Conservation (phyloP, 2,113 vertebrate genomes). For the Cyprinus carpio region DNA sequence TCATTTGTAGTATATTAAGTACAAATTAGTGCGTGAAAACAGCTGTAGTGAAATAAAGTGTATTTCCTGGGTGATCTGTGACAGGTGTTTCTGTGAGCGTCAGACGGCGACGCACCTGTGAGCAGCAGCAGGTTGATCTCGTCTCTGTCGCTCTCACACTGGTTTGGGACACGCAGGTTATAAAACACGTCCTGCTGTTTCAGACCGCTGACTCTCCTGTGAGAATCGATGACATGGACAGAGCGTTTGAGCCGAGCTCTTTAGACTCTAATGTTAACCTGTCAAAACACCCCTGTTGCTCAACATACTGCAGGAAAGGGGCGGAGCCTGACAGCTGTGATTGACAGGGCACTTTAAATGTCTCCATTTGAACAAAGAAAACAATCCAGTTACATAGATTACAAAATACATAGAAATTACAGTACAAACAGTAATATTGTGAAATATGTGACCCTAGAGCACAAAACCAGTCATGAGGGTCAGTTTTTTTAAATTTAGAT, state of each 20-base stretch:
- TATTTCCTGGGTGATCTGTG: background rate
- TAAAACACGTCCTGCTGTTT: slow-evolving; percentile 72
- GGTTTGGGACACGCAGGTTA: slow-evolving; percentile 71
- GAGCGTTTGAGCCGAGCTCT: no score
- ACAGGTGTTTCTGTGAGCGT: no score
- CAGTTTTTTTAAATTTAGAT: no score
- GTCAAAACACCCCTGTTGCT: background rate
- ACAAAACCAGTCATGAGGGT: no score
- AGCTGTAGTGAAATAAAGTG: no score
- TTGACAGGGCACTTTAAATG: background rate
- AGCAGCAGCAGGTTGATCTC: slow-evolving; percentile 75
- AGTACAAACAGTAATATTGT: no score
- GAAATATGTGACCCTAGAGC: no score
- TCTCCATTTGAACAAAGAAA: background rate
- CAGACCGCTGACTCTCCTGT: slow-evolving; percentile 69
- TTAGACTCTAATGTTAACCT: background rate
- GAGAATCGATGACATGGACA: background rate
- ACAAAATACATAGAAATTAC: no score
- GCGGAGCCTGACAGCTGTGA: background rate
- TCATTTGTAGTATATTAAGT: no score
- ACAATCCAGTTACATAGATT: background rate
- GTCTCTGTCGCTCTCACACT: slow-evolving; percentile 64
- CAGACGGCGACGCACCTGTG: slow-evolving; percentile 72
- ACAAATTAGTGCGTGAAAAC: no score
- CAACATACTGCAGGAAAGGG: background rate